Evolutionary conservation across 2,888 invertebrate species (phyloP), one percentile per base, ranked within the genome.

Genomic region (Acanthopleura granulata): DNA sequence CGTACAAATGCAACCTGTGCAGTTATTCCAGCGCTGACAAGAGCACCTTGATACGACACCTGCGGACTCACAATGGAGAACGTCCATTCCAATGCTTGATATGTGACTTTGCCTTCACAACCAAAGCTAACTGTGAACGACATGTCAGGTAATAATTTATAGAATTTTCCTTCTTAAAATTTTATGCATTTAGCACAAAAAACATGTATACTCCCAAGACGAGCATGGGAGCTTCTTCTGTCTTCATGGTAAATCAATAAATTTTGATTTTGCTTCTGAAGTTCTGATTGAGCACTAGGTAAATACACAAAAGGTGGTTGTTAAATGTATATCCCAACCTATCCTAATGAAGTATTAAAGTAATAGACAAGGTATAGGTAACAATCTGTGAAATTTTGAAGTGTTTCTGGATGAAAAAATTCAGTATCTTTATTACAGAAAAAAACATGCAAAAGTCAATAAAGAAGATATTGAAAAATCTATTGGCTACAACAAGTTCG

Each of bases 91-190:
- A 97, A 90, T 98, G 98, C 88, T 94, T 95, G 0, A 93, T 97
- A n/a, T 98, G 98, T 90, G 96, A 96, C 87, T 97, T 96, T 88
- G 97, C 97, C 1, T 98, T 98, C 90, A 98, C 98, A 40, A 98
- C 98, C 0, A 97, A 98, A 91, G 97, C 98, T 0, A 98, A 98
- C 89, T 98, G 98, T 90, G 98, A 98, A 91, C 93, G 98, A 11
- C 98, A 98, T 90, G 93, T 98, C 84, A 93, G 86, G 90, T 90
- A 76, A 74, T 81, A 51, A 9, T 40, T 40, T 40, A 40, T 40
- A 40, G 40, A 40, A 3, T 40, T 40, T 40, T 3, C 40, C 40
- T 40, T 40, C 40, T 40, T 40, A 40, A 9, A 9, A 40, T 40
- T 40, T 40, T 40, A 40, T 40, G 40, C 9, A 40, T 9, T 40